Evolutionary conservation across 2,888 invertebrate genomes (phyloP).

Genomic region (Nemurella pictetii): DNA sequence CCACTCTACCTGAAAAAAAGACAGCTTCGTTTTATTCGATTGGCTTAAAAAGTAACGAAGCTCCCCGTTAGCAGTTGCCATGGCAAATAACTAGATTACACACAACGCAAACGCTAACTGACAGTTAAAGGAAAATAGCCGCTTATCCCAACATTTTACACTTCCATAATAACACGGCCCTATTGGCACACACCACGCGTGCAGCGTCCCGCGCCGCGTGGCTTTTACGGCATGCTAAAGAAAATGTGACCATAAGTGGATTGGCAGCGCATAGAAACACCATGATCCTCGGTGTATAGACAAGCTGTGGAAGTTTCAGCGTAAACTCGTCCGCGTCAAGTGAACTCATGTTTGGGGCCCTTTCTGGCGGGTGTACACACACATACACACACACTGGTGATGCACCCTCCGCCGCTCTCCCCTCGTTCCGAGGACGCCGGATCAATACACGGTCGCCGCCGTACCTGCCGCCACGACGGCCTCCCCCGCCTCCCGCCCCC

Average conservation of each 20-base stretch:
- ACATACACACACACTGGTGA: background rate
- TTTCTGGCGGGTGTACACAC: background rate
- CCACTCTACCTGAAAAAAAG: too few species aligned
- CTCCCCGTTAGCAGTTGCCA: background rate
- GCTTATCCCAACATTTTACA: background rate
- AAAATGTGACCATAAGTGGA: background rate
- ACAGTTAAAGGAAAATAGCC: background rate
- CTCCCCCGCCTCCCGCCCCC: background rate
- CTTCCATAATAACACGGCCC: background rate
- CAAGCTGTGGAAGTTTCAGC: background rate
- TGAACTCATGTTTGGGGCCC: slow-evolving; percentile 11
- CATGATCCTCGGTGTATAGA: background rate
- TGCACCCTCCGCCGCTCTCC: background rate
- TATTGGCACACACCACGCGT: background rate
- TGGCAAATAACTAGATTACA: background rate
- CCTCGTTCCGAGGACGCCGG: background rate
- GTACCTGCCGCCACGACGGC: background rate
- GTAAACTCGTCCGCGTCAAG: background rate
- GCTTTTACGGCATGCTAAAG: background rate
- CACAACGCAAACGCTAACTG: background rate
- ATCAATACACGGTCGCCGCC: background rate
- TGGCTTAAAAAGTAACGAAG: background rate
- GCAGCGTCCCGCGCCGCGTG: background rate
- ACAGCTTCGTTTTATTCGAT: background rate
- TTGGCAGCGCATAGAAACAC: background rate